phyloP scores from a whole-genome alignment of 2,888 invertebrate genomes.

The Nipponacmea schrenckii region DNA sequence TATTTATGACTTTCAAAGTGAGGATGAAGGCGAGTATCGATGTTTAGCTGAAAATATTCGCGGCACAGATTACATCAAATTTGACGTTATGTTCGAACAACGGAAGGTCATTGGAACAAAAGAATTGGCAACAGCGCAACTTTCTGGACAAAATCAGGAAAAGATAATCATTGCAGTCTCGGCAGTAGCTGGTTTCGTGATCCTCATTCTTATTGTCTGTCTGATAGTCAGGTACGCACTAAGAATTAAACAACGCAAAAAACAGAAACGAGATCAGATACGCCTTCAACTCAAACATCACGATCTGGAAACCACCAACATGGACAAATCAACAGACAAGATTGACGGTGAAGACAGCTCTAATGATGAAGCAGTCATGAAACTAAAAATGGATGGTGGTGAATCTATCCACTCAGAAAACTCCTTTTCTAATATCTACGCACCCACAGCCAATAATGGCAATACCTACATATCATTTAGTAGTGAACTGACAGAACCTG shows the following conservation, averaged over 20 bases:
- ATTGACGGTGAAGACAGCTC: constrained; percentile 32
- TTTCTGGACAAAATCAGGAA: neutral
- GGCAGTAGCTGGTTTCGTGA: neutral
- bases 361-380: constrained; percentile 30
- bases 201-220: neutral
- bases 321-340: constrained; percentile 18
- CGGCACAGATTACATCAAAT: constrained; percentile 25
- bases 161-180: neutral
- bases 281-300: neutral
- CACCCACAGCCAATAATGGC: constrained; percentile 33
- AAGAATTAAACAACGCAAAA: neutral
- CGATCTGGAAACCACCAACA: constrained; percentile 16
- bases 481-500: constrained; percentile 52
- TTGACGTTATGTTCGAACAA: neutral
- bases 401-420: constrained; percentile 23
- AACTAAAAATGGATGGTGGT: constrained; percentile 22
- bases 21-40: constrained; percentile 52
- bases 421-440: constrained; percentile 22
- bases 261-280: neutral
- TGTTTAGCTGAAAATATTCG: constrained; percentile 52
- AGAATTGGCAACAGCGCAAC: neutral
- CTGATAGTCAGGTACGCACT: neutral
- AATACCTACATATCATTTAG: constrained; percentile 62
- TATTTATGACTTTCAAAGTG: constrained; percentile 45
- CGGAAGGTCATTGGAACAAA: neutral